These are phyloP conservation scores for Carlito syrichta DNA, from an alignment of 2,113 vertebrate genomes.

Conservation along the genomic window DNA sequence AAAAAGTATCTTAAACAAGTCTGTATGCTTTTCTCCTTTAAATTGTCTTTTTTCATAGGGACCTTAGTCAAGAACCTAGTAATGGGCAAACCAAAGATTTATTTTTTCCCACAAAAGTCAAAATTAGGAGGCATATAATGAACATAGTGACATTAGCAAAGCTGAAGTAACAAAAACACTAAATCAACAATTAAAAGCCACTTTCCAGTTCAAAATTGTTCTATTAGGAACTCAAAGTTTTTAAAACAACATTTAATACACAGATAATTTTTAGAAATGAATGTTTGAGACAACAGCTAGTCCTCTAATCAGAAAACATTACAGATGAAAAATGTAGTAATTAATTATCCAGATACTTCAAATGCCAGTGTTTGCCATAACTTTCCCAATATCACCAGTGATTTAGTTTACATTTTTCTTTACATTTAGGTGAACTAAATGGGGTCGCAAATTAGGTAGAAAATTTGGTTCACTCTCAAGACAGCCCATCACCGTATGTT, in stretches of 20 bases:
- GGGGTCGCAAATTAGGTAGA: neutral
- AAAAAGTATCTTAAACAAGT: neutral
- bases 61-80: neutral
- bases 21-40: neutral
- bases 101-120: neutral
- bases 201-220: slow-evolving; percentile 6
- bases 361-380: neutral
- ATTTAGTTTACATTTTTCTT: neutral
- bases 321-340: neutral
- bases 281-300: neutral
- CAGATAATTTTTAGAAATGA: neutral
- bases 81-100: neutral
- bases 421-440: neutral
- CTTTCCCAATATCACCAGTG: neutral
- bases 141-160: neutral
- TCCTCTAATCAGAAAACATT: neutral
- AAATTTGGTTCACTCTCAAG: neutral
- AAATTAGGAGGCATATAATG: neutral
- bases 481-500: neutral
- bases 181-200: neutral
- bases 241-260: neutral
- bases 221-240: neutral
- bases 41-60: neutral
- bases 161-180: neutral
- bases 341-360: slow-evolving; percentile 7